Percentiles rank a stretch among this genome's conserved stretches.
Conservation (phyloP, 2,797 vertebrate genomes). For the Thripadectes ignobilis region DNA sequence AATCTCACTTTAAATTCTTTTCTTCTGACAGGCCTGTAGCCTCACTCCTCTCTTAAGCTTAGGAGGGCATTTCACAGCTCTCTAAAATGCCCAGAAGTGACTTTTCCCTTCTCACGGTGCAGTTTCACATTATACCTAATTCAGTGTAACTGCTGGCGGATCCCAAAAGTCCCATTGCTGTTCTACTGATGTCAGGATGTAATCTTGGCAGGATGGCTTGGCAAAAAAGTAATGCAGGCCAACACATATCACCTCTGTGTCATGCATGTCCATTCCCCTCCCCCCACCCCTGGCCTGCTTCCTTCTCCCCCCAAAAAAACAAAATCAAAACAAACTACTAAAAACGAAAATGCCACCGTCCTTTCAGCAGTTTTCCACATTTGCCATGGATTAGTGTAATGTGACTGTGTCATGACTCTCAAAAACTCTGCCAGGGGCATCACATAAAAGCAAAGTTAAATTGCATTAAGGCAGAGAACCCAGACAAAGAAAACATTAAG, state of each 20-base stretch:
- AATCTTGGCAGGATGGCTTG: background rate
- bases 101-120: background rate
- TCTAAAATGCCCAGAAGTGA: constrained; percentile 29
- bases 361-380: background rate
- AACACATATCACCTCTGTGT: background rate
- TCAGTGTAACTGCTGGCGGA: background rate
- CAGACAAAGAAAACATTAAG: constrained; percentile 28
- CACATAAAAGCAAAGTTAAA: constrained; percentile 35
- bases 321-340: background rate
- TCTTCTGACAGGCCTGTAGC: constrained; percentile 50
- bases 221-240: background rate
- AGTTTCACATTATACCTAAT: background rate
- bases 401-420: background rate
- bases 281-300: background rate
- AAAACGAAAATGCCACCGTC: background rate
- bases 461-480: constrained; percentile 17
- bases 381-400: background rate
- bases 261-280: fast-evolving
- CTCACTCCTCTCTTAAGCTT: constrained; percentile 50
- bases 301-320: background rate
- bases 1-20: constrained; percentile 60
- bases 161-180: background rate
- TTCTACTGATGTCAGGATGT: background rate
- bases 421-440: constrained; percentile 14
- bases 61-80: background rate